phyloP scores from a whole-genome alignment of 2,113 vertebrate species.

The Sinocyclocheilus anophthalmus region DNA sequence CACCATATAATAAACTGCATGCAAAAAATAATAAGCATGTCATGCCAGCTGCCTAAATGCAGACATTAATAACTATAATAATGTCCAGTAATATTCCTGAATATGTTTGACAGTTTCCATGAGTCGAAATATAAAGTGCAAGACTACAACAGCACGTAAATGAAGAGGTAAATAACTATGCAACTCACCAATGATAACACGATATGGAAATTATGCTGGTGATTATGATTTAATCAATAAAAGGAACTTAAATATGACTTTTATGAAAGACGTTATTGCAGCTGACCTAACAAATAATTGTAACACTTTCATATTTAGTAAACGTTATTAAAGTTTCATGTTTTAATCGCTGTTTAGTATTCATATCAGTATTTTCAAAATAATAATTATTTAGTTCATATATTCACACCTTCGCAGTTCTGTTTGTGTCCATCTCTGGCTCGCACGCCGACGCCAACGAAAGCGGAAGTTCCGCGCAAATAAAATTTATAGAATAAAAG shows the following conservation, averaged over 20 bases:
- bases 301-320: neutral
- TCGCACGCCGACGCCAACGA: neutral
- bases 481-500: slow-evolving; percentile 8
- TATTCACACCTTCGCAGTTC: slow-evolving; percentile 63
- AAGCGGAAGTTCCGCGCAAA: neutral
- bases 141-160: neutral
- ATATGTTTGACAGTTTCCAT: too few species aligned
- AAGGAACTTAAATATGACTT: neutral
- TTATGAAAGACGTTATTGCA: neutral
- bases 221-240: neutral
- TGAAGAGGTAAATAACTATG: neutral
- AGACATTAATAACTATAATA: neutral
- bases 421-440: slow-evolving; percentile 61
- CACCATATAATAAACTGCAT: neutral
- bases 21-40: neutral
- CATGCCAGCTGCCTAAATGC: neutral
- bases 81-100: neutral
- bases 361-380: neutral
- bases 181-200: neutral
- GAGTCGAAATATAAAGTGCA: neutral
- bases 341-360: too few species aligned
- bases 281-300: neutral
- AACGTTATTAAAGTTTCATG: too few species aligned
- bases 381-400: neutral
- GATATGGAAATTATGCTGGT: neutral